phyloP scores from a whole-genome alignment of 30 jellyfish, hydroid and myxozoan species.

The Hydractinia echinata region DNA sequence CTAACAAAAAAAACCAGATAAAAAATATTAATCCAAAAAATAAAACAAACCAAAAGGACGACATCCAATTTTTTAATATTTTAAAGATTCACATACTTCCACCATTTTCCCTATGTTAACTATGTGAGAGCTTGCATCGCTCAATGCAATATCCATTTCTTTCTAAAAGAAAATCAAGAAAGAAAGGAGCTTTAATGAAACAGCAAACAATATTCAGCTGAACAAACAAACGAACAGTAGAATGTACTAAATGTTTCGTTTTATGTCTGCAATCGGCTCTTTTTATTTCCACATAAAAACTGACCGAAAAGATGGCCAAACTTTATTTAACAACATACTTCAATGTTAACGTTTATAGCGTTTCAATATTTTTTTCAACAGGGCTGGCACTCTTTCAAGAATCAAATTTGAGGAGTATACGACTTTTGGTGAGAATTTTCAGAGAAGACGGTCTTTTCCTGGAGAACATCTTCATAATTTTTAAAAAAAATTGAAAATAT shows the following conservation, averaged over 20 bases:
- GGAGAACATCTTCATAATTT: too few relatives aligned
- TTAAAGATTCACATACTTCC: conserved; percentile 49
- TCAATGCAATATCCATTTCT: conserved; percentile 72
- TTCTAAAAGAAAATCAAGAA: conserved; percentile 34
- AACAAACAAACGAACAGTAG: background rate
- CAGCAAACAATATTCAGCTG: background rate
- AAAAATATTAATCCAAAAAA: background rate
- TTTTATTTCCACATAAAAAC: too few relatives aligned
- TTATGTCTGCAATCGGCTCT: background rate
- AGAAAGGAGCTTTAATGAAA: background rate
- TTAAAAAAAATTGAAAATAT: too few relatives aligned
- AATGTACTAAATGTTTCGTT: background rate
- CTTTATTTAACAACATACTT: too few relatives aligned
- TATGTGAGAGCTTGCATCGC: conserved; percentile 75
- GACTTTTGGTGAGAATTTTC: too few relatives aligned
- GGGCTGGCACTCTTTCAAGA: too few relatives aligned
- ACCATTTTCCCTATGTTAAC: conserved; percentile 90
- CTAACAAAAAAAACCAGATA: conserved; percentile 34
- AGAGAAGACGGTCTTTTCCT: too few relatives aligned
- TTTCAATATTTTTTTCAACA: too few relatives aligned
- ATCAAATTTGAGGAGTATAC: too few relatives aligned
- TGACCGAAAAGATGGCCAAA: too few relatives aligned
- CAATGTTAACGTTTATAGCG: too few relatives aligned
- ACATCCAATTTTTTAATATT: background rate
- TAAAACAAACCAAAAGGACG: too few relatives aligned